Base-by-base conservation (phyloP, 2,888 invertebrate species). In the Choristoneura rosaceana region DNA sequence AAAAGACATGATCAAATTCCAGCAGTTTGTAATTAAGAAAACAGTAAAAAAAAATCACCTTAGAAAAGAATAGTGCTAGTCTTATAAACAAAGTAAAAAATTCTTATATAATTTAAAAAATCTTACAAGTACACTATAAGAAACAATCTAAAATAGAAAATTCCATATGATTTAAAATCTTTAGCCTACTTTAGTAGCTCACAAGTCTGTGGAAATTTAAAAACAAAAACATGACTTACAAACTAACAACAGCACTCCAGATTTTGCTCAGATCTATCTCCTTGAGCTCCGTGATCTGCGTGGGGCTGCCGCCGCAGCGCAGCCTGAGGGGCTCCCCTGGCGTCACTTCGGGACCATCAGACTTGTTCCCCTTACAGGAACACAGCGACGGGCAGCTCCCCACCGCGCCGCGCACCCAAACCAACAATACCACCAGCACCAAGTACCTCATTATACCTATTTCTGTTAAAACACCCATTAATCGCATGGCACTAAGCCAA, bases 211-310 rank as follows among this genome's bases (percentile, higher is more conserved):
- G 3, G 9, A 25, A 12, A 17, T 5, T 52, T 38, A 34, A 12
- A 25, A 15, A 25, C 33, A 15, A 52, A 64, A 66, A 43, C 65
- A 41, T 64, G 34, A 95, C 96, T 95, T 94, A 96, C 96, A 96
- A 88, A 87, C 96, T 96, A 66, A 96, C 93, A 76, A 96, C 94
- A 82, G 95, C 95, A 75, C 91, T 91, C 84, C 95, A 95, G 74
- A 96, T 88, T 83, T 94, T 95, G 79, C 94, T 94, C 71, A 96
- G 86, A 84, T 96, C 95, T 77, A 96, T 92, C 83, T 96, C 95
- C 76, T 95, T 95, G 45, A 96, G 86, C 81, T 95, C 95, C 38
- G 93, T 93, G 74, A 96, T 94, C 76, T 95, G 95, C 73, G 95
- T 92, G 34, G 95, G 94, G 68, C 87, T 90, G 69, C 95, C 95